phyloP scores from a whole-genome alignment of 2,113 vertebrate genomes.

The Thymallus thymallus region DNA sequence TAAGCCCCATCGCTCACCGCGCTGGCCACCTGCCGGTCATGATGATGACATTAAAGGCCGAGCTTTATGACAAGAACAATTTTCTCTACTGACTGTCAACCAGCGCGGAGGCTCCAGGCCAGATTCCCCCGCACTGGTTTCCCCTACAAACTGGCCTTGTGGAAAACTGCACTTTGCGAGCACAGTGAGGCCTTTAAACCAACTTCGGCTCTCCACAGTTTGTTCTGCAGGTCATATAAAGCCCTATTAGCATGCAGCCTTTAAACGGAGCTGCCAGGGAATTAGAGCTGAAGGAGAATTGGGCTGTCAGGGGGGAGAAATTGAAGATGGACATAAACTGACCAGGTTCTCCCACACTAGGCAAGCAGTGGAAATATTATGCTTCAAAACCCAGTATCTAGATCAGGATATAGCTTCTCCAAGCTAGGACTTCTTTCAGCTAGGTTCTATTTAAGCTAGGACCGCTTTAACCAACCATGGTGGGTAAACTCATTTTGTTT shows the following conservation, averaged over 20 bases:
- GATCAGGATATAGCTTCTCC: neutral
- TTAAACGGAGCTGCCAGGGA: neutral
- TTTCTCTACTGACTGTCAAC: slow-evolving; percentile 22
- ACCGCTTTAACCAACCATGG: too few relatives aligned
- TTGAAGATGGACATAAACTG: slow-evolving; percentile 26
- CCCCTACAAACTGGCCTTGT: neutral
- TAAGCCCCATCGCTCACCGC: slow-evolving; percentile 24
- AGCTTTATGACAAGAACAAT: slow-evolving; percentile 32
- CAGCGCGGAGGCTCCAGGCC: neutral
- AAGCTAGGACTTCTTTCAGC: neutral
- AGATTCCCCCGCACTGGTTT: slow-evolving; percentile 5
- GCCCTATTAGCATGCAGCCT: slow-evolving; percentile 13
- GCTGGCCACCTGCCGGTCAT: slow-evolving; percentile 40
- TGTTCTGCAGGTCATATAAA: slow-evolving; percentile 17
- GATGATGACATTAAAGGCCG: slow-evolving; percentile 39
- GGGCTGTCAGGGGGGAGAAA: slow-evolving; percentile 26
- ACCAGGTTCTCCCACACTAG: slow-evolving; percentile 13
- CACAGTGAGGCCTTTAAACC: slow-evolving; percentile 25
- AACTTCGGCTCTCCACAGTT: slow-evolving; percentile 11
- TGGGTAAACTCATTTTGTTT: too few relatives aligned
- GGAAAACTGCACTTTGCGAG: slow-evolving; percentile 24
- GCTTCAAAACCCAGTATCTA: neutral
- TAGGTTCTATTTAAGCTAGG: neutral
- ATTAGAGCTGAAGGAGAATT: slow-evolving; percentile 15
- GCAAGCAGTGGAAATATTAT: neutral